Evolutionary conservation across 2,888 invertebrate species (phyloP), one percentile per base, ranked within the genome.

Genomic region (Tethea ocularis): DNA sequence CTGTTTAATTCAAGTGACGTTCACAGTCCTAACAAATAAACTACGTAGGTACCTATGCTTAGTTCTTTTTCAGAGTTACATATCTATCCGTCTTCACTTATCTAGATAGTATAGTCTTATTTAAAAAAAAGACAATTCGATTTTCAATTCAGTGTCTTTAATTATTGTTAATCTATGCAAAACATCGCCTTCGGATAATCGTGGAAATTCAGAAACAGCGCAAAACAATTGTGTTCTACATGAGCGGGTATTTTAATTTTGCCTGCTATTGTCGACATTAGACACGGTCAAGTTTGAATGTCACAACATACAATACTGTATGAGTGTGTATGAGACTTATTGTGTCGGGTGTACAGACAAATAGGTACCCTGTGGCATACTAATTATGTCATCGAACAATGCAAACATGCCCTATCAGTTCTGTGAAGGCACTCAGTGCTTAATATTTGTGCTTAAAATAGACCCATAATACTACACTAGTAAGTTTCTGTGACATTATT

Each of bases 211-310:
- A 66, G 71, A 73, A 67, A 69, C 53, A 29, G 8, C n/a, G 8
- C 17, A 54, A 62, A 66, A 63, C 66, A 69, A 69, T 66, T 66
- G 70, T 72, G 74, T 78, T 77, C 70, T 71, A 75, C 74, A 73
- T 68, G 70, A 71, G 71, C 64, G 69, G 62, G 69, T 76, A 71
- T 79, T 81, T 77, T 73, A 77, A 83, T 84, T 83, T 74, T 72
- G 61, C 72, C 73, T 53, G 73, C 68, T 77, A 83, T 88, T 86
- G 81, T 81, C 54, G 62, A 23, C 64, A 78, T 91, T 86, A 76
- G 91, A 86, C 86, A 91, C 89, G 91, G 91, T 84, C 89, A 87
- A 86, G 78, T 83, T 77, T 88, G 85, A 88, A 86, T 89, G 88
- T 86, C 87, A 85, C 74, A 75, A 74, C 67, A 62, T 54, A 24